Conservation (phyloP, 2,113 vertebrate genomes). For the Ptyas mucosa region DNA sequence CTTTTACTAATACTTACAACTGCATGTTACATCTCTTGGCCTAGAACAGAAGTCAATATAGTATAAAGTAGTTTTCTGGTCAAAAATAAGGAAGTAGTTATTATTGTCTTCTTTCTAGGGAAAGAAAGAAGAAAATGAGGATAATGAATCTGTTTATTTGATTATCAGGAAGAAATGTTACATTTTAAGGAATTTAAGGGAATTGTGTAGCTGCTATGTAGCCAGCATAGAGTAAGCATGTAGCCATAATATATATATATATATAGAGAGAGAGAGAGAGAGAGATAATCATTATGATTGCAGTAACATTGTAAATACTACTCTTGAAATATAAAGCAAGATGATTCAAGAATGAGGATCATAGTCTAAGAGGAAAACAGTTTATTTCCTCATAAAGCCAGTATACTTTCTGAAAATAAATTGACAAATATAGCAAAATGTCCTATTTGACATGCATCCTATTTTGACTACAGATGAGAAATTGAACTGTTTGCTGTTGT, state of each 20-base stretch:
- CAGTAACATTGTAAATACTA: too few relatives aligned
- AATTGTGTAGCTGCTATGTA: not conserved
- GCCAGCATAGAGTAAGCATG: not conserved
- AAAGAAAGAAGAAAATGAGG: not conserved
- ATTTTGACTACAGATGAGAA: not conserved
- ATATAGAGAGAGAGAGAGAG: not conserved
- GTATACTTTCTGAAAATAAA: not conserved
- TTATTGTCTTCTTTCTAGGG: not conserved
- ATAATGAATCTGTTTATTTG: not conserved
- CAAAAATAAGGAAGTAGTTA: not conserved
- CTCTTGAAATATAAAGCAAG: not conserved
- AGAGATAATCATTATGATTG: not conserved
- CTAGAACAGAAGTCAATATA: not conserved
- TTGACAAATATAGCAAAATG: not conserved
- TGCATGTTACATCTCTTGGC: slow-evolving; percentile 13
- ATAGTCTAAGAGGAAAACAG: not conserved
- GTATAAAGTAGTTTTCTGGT: not conserved
- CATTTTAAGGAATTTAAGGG: not conserved
- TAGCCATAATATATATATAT: not conserved
- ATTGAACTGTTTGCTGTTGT: not conserved
- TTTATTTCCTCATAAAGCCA: not conserved
- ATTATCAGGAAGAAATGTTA: slow-evolving; percentile 5
- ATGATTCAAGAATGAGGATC: not conserved
- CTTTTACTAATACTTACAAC: slow-evolving; percentile 27
- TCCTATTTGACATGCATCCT: not conserved